phyloP scores from a whole-genome alignment of 2,888 invertebrate species.

The Biston stratarius region DNA sequence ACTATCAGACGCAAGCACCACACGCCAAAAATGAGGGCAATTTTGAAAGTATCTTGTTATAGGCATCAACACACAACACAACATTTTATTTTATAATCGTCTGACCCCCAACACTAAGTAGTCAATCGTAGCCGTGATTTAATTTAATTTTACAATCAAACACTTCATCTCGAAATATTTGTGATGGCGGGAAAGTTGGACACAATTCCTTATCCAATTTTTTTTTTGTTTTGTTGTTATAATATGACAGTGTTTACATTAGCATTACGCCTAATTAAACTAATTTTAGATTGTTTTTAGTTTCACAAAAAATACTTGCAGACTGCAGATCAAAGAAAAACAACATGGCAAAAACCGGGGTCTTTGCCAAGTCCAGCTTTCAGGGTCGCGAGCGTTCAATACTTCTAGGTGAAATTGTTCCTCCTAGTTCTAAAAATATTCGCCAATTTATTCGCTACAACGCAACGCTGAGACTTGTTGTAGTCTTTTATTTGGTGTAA shows the following conservation, averaged over 20 bases:
- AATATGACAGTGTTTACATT: not conserved
- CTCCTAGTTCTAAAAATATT: slow-evolving; percentile 83
- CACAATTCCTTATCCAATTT: not conserved
- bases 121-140: not conserved
- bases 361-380: slow-evolving; percentile 81
- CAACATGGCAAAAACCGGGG: slow-evolving; percentile 71
- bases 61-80: slow-evolving; percentile 1
- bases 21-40: slow-evolving; percentile 63
- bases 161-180: not conserved
- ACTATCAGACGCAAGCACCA: not conserved
- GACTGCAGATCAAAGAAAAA: slow-evolving; percentile 67
- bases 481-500: slow-evolving; percentile 46
- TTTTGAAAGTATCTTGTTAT: slow-evolving; percentile 64
- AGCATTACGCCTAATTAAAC: not conserved
- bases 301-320: slow-evolving; percentile 52
- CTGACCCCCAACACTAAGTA: not conserved
- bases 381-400: slow-evolving; percentile 75
- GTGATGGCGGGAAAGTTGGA: slow-evolving; percentile 52
- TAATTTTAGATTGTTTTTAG: slow-evolving; percentile 17
- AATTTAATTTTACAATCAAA: not conserved
- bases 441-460: slow-evolving; percentile 57
- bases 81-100: slow-evolving; percentile 11
- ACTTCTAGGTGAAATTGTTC: slow-evolving; percentile 78
- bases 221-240: not conserved
- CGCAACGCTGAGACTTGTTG: slow-evolving; percentile 45